A percentile compares a stretch with the other conserved stretches of the same genome.
phyloP scores from a whole-genome alignment of 2,113 vertebrate genomes.

The Caranx ignobilis region DNA sequence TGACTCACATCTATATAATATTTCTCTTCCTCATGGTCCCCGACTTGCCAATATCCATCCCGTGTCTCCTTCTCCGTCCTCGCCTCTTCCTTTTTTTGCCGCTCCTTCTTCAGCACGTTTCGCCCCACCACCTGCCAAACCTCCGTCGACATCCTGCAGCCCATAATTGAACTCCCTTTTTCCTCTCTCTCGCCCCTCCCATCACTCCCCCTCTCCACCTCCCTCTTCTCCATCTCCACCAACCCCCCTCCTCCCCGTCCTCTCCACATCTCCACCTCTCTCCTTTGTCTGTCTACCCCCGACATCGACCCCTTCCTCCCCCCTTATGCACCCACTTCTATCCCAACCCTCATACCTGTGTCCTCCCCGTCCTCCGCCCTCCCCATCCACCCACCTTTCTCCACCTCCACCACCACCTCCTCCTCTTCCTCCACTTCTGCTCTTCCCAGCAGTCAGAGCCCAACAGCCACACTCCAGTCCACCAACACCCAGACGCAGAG shows the following conservation, averaged over 20 bases:
- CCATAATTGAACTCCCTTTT: slow-evolving; percentile 66
- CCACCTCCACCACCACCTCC: slow-evolving; percentile 15
- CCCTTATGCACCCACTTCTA: neutral
- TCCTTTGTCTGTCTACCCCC: slow-evolving; percentile 38
- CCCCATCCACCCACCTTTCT: slow-evolving; percentile 12
- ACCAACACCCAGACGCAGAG: slow-evolving; percentile 97
- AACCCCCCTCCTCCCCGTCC: slow-evolving; percentile 19
- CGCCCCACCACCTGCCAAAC: slow-evolving; percentile 40
- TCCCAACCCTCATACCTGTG: slow-evolving; percentile 43
- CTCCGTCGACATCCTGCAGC: slow-evolving; percentile 55
- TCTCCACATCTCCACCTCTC: slow-evolving; percentile 48
- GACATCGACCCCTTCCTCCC: slow-evolving; percentile 13
- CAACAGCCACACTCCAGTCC: slow-evolving; percentile 95
- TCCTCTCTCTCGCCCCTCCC: slow-evolving; percentile 18
- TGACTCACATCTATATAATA: slow-evolving; percentile 46
- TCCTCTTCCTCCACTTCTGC: slow-evolving; percentile 8
- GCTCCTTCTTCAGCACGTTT: slow-evolving; percentile 33
- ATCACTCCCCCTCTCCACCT: slow-evolving; percentile 3
- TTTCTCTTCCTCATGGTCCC: slow-evolving; percentile 50
- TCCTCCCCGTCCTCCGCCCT: slow-evolving; percentile 29
- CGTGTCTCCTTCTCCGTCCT: slow-evolving; percentile 20
- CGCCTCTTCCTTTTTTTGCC: neutral
- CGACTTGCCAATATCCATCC: slow-evolving; percentile 32
- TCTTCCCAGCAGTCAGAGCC: slow-evolving; percentile 89
- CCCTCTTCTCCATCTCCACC: slow-evolving; percentile 11